Conservation (phyloP, 2,888 invertebrate species). For the Caenorhabditis imperialis region DNA sequence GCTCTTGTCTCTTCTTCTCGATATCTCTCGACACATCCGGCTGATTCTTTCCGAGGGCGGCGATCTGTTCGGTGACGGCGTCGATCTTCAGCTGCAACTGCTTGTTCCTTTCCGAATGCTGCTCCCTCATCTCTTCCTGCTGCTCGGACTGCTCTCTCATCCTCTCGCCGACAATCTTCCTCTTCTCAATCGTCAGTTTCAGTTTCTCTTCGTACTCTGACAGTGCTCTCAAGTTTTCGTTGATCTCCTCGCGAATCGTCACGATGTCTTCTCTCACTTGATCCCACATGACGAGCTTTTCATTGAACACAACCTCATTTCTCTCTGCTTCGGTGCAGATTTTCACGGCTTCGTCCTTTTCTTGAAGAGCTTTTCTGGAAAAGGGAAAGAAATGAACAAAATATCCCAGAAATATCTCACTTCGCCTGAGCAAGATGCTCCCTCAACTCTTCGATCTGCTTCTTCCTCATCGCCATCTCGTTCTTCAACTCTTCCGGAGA, state of each 20-base stretch:
- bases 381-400: neutral
- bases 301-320: conserved; percentile 4
- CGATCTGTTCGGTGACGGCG: conserved; percentile 18
- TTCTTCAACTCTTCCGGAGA: conserved; percentile 29
- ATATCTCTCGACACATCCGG: conserved; percentile 37
- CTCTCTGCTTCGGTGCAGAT: conserved; percentile 30
- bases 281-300: conserved; percentile 6
- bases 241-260: conserved; percentile 7
- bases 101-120: conserved; percentile 22
- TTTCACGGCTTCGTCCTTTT: conserved; percentile 10
- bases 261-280: conserved; percentile 15
- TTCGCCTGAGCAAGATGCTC: conserved; percentile 4
- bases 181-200: conserved; percentile 13
- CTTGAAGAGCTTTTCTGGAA: conserved; percentile 3
- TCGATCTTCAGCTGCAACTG: conserved; percentile 15
- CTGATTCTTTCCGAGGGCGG: conserved; percentile 20
- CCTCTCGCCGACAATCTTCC: neutral
- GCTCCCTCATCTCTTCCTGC: conserved; percentile 18
- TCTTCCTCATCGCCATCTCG: conserved; percentile 28
- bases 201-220: conserved; percentile 17
- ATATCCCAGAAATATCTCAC: conserved; percentile 1
- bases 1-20: conserved; percentile 28
- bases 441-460: conserved; percentile 30
- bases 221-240: conserved; percentile 16
- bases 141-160: conserved; percentile 15